Conservation (phyloP, 2,113 vertebrate species). For the Rhizomys pruinosus region DNA sequence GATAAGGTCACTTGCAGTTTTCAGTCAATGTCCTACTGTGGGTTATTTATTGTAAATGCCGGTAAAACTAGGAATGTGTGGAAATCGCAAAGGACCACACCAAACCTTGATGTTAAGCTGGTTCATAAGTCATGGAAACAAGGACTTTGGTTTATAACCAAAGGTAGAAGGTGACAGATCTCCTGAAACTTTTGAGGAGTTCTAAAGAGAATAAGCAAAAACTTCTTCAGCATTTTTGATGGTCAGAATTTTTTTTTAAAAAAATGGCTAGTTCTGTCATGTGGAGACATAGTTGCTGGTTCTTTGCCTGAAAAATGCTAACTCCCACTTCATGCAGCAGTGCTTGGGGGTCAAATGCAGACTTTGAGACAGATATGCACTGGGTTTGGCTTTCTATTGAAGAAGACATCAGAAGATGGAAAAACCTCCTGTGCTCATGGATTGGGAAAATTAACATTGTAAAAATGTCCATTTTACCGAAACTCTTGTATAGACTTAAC, state of each 20-base stretch:
- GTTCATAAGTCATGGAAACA: neutral
- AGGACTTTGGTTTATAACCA: neutral
- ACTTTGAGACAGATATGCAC: neutral
- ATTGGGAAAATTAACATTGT: no score
- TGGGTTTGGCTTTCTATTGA: neutral
- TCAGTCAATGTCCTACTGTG: neutral
- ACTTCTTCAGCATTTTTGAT: neutral
- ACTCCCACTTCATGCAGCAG: neutral
- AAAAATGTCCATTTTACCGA: no score
- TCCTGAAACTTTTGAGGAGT: neutral
- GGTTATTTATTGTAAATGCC: neutral
- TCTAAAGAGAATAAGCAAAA: neutral
- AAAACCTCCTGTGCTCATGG: no score
- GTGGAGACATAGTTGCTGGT: neutral
- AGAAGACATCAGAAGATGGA: no score
- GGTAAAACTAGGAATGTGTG: neutral
- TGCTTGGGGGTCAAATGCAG: neutral
- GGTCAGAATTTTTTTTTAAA: neutral
- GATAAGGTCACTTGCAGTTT: conserved; percentile 28
- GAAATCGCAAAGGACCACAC: neutral
- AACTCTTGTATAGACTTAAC: no score
- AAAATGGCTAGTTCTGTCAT: neutral
- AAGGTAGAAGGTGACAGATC: neutral
- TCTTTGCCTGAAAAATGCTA: neutral
- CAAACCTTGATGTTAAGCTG: neutral